A percentile compares a stretch with the other conserved stretches of the same genome.
phyloP scores from a whole-genome alignment of 2,797 vertebrate species.

The Esox lucius region DNA sequence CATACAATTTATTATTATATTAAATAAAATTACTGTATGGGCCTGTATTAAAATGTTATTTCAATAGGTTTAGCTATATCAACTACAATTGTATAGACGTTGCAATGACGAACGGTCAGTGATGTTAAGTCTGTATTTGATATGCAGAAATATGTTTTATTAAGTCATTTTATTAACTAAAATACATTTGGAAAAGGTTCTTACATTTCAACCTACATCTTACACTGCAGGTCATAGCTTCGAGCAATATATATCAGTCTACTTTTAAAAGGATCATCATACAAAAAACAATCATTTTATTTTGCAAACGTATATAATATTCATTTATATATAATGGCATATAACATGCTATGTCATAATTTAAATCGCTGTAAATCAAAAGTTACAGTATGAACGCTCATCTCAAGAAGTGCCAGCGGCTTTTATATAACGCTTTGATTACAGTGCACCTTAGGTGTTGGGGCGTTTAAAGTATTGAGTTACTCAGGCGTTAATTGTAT shows the following conservation, averaged over 20 bases:
- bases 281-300: not conserved
- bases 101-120: too few species aligned
- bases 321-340: constrained; percentile 30
- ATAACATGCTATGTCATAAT: not conserved
- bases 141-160: not conserved
- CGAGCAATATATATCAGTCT: not conserved
- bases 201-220: not conserved
- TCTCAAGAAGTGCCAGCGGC: not conserved
- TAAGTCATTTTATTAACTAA: not conserved
- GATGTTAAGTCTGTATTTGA: too few species aligned
- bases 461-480: constrained; percentile 44
- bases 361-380: constrained; percentile 4
- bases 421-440: constrained; percentile 13
- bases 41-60: too few species aligned
- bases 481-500: constrained; percentile 70
- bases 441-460: constrained; percentile 39
- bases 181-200: not conserved
- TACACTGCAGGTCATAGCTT: not conserved
- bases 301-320: not conserved
- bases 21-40: too few species aligned
- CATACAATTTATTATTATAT: not conserved
- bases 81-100: too few species aligned
- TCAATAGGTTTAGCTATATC: too few species aligned
- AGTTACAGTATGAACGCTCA: not conserved
- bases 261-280: not conserved